phyloP scores from a whole-genome alignment of 2,797 vertebrate genomes.

The Lepidocolaptes lacrymiger region DNA sequence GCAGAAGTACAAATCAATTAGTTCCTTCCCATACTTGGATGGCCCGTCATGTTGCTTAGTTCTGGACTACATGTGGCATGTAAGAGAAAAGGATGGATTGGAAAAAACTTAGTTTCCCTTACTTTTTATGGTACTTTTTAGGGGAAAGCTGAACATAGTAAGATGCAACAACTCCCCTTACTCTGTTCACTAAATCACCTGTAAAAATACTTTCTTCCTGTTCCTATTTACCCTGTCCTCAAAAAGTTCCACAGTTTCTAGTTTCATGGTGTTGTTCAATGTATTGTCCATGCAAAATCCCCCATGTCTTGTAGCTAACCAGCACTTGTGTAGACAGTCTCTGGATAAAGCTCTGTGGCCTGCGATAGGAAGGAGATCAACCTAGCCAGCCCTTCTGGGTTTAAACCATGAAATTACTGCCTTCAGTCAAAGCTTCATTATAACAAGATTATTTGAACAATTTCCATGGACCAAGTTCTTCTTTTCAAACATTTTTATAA shows the following conservation, averaged over 20 bases:
- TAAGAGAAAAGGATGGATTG: neutral
- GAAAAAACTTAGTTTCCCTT: neutral
- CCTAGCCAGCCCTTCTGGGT: neutral
- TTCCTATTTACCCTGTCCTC: neutral
- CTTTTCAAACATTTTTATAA: conserved; percentile 40
- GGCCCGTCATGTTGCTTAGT: neutral
- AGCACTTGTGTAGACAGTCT: neutral
- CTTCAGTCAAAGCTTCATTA: conserved; percentile 44
- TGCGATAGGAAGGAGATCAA: neutral
- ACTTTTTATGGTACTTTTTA: neutral
- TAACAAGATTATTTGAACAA: conserved; percentile 58
- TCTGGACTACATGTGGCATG: neutral
- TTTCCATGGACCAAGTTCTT: conserved; percentile 29
- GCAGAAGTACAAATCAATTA: neutral
- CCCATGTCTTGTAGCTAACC: neutral
- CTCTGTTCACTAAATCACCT: neutral
- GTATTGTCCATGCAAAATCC: neutral
- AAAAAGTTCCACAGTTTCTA: neutral
- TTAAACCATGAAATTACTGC: conserved; percentile 49
- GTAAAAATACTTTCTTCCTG: neutral
- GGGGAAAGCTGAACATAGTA: neutral
- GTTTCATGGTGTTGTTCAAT: neutral
- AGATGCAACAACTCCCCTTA: neutral
- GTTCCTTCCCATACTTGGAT: neutral
- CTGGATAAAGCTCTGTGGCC: neutral